Base-by-base conservation (phyloP, 2,797 vertebrate genomes). In the Heliangelus exortis region DNA sequence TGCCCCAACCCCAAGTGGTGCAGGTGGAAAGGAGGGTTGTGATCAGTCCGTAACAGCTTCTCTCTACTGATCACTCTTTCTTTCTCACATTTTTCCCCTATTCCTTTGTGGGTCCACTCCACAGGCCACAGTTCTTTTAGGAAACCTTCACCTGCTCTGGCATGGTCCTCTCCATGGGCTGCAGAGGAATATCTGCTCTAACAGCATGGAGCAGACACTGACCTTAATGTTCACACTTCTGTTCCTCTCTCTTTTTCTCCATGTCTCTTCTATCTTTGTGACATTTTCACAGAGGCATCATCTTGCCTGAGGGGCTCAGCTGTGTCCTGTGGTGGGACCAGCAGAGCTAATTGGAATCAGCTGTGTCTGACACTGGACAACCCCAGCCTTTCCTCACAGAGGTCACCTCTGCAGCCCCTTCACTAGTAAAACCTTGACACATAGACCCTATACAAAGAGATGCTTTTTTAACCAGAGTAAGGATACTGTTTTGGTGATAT, bases 251-350 rank as follows among this genome's bases (percentile, higher is more conserved):
- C 23, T 58, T 23, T 41, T 66, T 7, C 22, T 53, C 31, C 36
- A 9, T n/a, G n/a, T 18, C 14, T 59, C 20, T 25, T 57, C 23
- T 68, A n/a, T 34, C 9, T 74, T 48, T 62, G 19, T 55, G 34
- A 13, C 28, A 20, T 39, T 50, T 68, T 51, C 48, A 9, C 23
- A 8, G 28, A n/a, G 41, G 7, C 31, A 18, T 12, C 16, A 7
- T 1, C 17, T 18, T 43, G 19, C n/a, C 43, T 50, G 34, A 4
- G 4, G 50, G 34, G 12, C 50, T 57, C 15, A 55, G 41, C 23
- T 4, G 4, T 28, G 22, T 19, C 31, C 29, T n/a, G 23, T 3
- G 1, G 4, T 54, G 58, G 18, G 21, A 12, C 10, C 2, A 2
- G 3, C 16, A 39, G 36, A 63, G 28, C 36, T 2, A 1, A 7